Percentiles rank a stretch among this genome's conserved stretches.
Evolutionary conservation across 2,797 vertebrate genomes (phyloP).

Genomic region (Poeciliopsis presidionis): DNA sequence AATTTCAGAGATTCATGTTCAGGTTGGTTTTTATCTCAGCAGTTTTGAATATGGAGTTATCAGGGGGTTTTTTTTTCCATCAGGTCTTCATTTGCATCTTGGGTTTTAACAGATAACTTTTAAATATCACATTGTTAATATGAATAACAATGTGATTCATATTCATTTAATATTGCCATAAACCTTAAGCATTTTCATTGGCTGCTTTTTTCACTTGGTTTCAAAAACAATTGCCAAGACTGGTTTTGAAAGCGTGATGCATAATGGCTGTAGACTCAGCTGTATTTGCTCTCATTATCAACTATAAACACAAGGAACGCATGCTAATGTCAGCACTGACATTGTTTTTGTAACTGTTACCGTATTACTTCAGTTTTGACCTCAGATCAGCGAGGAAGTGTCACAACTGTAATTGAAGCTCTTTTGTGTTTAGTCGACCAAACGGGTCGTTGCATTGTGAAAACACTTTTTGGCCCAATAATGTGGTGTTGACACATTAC

Average conservation of each 20-base stretch:
- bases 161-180: too few relatives aligned
- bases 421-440: neutral
- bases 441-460: neutral
- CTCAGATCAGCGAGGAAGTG: neutral
- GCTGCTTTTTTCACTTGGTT: neutral
- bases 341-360: neutral
- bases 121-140: too few relatives aligned
- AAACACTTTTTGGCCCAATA: neutral
- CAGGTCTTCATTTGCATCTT: too few relatives aligned
- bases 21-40: neutral
- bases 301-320: too few relatives aligned
- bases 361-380: neutral
- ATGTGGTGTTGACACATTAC: neutral
- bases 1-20: neutral
- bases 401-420: neutral
- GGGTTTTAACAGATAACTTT: too few relatives aligned
- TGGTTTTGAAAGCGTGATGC: neutral
- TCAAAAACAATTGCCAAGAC: neutral
- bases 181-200: neutral
- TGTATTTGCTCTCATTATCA: neutral
- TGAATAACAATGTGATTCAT: too few relatives aligned
- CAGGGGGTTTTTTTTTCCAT: neutral
- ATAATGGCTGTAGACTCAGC: neutral
- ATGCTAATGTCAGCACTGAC: neutral
- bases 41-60: neutral